phyloP scores from a whole-genome alignment of 2,888 invertebrate species.

The Sceliomorpha sp. region DNA sequence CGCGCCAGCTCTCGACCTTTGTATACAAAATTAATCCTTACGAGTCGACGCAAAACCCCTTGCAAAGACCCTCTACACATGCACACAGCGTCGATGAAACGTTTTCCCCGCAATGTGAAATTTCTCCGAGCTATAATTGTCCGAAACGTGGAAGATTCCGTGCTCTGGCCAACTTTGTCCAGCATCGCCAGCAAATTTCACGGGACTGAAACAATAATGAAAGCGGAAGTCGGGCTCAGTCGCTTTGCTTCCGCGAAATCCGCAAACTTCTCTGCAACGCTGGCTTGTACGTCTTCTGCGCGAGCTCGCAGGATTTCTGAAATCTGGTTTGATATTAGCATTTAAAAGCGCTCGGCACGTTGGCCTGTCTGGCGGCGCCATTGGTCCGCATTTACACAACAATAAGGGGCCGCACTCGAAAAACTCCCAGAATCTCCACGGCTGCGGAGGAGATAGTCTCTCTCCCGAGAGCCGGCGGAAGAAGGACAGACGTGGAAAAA shows the following conservation, averaged over 20 bases:
- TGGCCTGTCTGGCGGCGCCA: slow-evolving; percentile 76
- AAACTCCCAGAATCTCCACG: slow-evolving; percentile 76
- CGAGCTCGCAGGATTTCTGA: slow-evolving; percentile 67
- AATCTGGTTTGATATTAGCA: slow-evolving; percentile 78
- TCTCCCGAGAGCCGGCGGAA: slow-evolving; percentile 58
- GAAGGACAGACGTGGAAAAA: slow-evolving; percentile 54
- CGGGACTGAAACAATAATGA: slow-evolving; percentile 36
- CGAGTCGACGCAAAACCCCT: too few relatives aligned
- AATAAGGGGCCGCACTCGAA: slow-evolving; percentile 77
- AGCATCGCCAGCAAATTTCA: too few relatives aligned
- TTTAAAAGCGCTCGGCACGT: slow-evolving; percentile 71
- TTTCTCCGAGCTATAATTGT: slow-evolving; percentile 24
- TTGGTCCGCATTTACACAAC: slow-evolving; percentile 79
- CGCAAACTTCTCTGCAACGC: slow-evolving; percentile 31
- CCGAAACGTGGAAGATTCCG: slow-evolving; percentile 13
- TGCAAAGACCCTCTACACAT: too few relatives aligned
- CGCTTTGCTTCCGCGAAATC: slow-evolving; percentile 39
- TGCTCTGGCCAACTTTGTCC: too few relatives aligned
- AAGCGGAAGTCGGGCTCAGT: slow-evolving; percentile 40
- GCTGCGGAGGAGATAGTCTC: slow-evolving; percentile 65
- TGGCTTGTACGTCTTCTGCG: slow-evolving; percentile 35
- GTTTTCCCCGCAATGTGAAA: slow-evolving; percentile 10
- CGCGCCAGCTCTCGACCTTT: too few relatives aligned
- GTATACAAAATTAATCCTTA: too few relatives aligned
- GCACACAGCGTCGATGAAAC: too few relatives aligned